Base-by-base conservation (phyloP, 2,797 vertebrate species). In the Miichthys miiuy region DNA sequence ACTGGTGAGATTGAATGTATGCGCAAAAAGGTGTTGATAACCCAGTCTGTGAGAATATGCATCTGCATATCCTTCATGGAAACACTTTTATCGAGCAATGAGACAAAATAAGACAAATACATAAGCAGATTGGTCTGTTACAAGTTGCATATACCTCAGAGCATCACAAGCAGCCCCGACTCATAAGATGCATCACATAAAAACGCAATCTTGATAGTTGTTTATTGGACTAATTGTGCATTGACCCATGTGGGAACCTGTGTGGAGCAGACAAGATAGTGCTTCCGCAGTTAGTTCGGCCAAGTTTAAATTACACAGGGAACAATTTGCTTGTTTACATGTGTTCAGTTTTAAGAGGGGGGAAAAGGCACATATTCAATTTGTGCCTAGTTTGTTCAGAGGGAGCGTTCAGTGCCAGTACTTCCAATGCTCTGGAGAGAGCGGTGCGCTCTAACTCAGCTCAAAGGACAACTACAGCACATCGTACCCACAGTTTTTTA, bases 371-470 rank as follows among this genome's bases (percentile, higher is more conserved):
- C 27, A 65, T 21, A 20, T 52, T 47, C 10, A 48, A 4, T 44
- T 20, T 41, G 47, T 44, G 55, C 58, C 69, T 57, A 51, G 41
- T 68, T 72, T 71, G 66, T 13, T 61, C 17, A 27, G 27, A 57
- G 48, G 58, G 48, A 64, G n/a, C 25, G 23, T 21, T 64, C 13
- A 38, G 34, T 38, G 14, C 61, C 68, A n/a, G 55, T 16, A 34
- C 30, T 21, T 51, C 41, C 48, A 72, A 55, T 34, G 75, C 76
- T 67, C 56, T 16, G 74, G 30, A 60, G 2, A 68, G 73, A 71
- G 76, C 2, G 50, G 55, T 80, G 87, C 82, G 75, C 88, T 83
- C 76, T 73, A 71, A 75, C 77, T 87, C 73, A 48, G 70, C 80
- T 60, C 60, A 27, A 77, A 74, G 85, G 81, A 72, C 71, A 71